Evolutionary conservation across 2,797 vertebrate species (phyloP).

Genomic region (Taeniopygia guttata): DNA sequence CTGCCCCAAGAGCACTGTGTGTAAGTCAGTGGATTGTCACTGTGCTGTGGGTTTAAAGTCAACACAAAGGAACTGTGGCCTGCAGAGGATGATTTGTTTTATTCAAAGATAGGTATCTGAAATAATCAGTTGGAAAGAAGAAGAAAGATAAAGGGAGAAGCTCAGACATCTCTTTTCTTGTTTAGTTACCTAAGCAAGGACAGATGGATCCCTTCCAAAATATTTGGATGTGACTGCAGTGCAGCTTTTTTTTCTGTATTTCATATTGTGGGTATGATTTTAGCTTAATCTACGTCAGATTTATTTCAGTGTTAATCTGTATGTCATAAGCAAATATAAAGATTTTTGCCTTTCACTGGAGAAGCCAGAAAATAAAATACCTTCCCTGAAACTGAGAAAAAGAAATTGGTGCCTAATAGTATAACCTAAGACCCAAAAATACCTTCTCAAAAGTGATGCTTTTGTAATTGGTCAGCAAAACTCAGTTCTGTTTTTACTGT

Average conservation of each 20-base stretch:
- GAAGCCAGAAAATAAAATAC: background rate
- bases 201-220: background rate
- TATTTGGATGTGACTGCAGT: background rate
- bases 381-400: background rate
- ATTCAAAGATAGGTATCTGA: background rate
- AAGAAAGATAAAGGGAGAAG: background rate
- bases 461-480: background rate
- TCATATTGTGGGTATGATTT: background rate
- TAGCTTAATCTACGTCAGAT: background rate
- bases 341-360: background rate
- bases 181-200: background rate
- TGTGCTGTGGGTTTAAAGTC: background rate
- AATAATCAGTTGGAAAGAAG: background rate
- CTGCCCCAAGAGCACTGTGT: background rate
- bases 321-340: background rate
- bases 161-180: background rate
- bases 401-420: background rate
- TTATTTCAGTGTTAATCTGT: background rate
- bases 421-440: background rate
- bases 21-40: background rate
- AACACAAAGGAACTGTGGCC: background rate
- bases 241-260: background rate
- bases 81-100: background rate
- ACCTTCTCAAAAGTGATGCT: background rate
- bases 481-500: background rate